Percentiles rank a stretch among this genome's conserved stretches.
Conservation (phyloP, 2,888 invertebrate genomes). For the Catocala sponsa region DNA sequence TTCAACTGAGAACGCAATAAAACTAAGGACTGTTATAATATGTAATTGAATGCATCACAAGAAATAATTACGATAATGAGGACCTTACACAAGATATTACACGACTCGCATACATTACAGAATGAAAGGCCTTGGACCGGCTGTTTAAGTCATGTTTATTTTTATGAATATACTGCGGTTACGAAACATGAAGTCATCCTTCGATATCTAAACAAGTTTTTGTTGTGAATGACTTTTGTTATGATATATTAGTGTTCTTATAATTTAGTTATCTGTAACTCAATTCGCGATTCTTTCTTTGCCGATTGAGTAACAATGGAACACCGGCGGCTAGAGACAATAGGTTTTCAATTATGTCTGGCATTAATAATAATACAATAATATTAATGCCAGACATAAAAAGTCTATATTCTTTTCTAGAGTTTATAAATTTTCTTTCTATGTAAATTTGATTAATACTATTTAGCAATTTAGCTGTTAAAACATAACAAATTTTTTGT, state of each 20-base stretch:
- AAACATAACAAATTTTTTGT: too few species aligned
- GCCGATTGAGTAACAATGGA: too few species aligned
- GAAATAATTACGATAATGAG: conserved; percentile 41
- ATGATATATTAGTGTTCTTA: neutral
- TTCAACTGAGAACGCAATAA: conserved; percentile 13
- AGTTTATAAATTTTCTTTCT: too few species aligned
- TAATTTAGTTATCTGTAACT: too few species aligned
- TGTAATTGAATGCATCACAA: conserved; percentile 30
- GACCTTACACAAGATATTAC: conserved; percentile 36
- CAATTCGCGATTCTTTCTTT: too few species aligned
- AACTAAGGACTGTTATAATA: conserved; percentile 20
- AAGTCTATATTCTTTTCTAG: too few species aligned
- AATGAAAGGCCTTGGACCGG: conserved; percentile 34
- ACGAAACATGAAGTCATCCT: conserved; percentile 19
- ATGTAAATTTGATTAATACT: too few species aligned
- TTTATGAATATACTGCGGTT: conserved; percentile 25
- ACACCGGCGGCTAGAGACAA: too few species aligned
- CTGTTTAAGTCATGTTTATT: conserved; percentile 28
- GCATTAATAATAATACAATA: too few species aligned
- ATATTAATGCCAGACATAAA: too few species aligned
- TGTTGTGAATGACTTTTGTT: neutral
- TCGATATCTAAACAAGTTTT: conserved; percentile 14
- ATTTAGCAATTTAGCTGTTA: too few species aligned
- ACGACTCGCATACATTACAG: conserved; percentile 35
- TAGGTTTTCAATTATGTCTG: too few species aligned